These are phyloP conservation scores for Cephalopachus bancanus DNA, from an alignment of 2,797 vertebrate genomes.

Conservation along the genomic window DNA sequence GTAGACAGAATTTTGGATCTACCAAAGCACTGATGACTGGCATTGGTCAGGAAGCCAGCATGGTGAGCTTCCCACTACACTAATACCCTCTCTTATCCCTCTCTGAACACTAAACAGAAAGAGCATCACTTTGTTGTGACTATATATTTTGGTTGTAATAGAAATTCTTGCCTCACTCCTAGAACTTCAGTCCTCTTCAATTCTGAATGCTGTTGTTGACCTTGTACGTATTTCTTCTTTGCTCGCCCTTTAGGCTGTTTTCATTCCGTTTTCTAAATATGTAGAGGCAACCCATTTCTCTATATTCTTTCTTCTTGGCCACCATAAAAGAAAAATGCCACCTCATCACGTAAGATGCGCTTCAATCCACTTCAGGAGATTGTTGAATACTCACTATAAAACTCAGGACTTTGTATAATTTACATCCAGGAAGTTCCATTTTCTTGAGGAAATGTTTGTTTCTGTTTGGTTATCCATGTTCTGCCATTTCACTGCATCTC, in stretches of 20 bases:
- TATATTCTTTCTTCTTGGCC: accelerated
- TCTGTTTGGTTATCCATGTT: background rate
- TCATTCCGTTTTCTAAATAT: background rate
- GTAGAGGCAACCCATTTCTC: background rate
- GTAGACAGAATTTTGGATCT: background rate
- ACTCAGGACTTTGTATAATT: background rate
- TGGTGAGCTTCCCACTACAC: background rate
- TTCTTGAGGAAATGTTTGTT: background rate
- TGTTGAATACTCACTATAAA: background rate
- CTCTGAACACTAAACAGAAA: background rate
- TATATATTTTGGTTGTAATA: background rate
- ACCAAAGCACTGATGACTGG: background rate
- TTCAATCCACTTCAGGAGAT: background rate
- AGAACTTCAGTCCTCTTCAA: background rate
- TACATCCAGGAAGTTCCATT: background rate
- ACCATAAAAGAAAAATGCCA: background rate
- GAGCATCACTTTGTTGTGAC: background rate
- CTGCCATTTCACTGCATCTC: background rate
- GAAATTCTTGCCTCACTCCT: background rate
- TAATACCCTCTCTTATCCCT: background rate
- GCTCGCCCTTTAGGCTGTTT: background rate
- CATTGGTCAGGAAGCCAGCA: background rate
- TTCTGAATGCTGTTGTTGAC: background rate
- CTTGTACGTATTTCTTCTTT: background rate
- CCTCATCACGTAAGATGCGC: accelerated